Conservation (phyloP, 2,888 invertebrate species). For the Branchinecta sandiegonensis region DNA sequence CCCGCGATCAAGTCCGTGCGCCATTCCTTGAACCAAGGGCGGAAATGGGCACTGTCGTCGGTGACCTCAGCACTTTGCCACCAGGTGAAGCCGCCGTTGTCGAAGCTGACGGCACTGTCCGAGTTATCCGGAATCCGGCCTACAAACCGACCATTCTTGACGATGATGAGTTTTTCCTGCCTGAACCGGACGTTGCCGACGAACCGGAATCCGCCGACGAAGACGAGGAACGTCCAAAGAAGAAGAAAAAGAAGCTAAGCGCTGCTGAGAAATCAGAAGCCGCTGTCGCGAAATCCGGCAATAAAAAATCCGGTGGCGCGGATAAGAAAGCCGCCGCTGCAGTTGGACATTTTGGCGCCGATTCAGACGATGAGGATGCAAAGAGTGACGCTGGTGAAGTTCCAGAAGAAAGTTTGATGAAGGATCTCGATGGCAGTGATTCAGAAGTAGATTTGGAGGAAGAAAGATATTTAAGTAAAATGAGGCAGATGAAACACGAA, state of each 20-base stretch:
- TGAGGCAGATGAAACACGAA: not conserved
- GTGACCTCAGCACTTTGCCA: not conserved
- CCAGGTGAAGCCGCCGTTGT: not conserved
- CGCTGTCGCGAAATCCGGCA: not conserved
- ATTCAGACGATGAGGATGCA: not conserved
- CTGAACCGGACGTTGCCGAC: not conserved
- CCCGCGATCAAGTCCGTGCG: not conserved
- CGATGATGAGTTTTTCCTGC: not conserved
- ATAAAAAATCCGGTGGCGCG: not conserved
- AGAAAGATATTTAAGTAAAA: not conserved
- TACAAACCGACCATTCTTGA: not conserved
- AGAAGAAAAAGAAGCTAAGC: not conserved
- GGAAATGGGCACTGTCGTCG: not conserved
- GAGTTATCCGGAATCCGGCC: not conserved
- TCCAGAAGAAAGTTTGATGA: not conserved
- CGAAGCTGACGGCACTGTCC: not conserved
- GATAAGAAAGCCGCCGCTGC: not conserved
- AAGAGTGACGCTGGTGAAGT: not conserved
- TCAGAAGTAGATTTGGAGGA: slow-evolving; percentile 6
- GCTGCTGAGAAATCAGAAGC: not conserved
- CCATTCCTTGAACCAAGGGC: not conserved
- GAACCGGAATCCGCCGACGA: slow-evolving; percentile 1
- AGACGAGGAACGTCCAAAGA: not conserved
- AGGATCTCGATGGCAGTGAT: not conserved
- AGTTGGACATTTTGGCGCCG: not conserved